Evolutionary conservation across 2,113 vertebrate species (phyloP).

Genomic region (Hemibagrus wyckioides): DNA sequence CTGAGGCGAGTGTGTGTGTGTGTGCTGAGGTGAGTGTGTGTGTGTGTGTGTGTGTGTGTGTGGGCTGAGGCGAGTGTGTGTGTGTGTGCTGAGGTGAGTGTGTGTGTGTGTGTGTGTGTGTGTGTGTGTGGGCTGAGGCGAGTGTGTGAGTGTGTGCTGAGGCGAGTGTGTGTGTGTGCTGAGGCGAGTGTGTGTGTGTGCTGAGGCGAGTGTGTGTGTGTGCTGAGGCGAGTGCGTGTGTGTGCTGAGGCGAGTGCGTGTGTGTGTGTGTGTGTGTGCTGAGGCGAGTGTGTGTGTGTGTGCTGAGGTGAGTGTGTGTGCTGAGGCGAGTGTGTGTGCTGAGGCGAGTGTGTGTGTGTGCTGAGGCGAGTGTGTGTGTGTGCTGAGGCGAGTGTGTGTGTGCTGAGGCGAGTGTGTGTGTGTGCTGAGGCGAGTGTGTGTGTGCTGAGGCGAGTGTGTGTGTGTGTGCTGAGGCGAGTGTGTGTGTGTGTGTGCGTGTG

Average conservation of each 20-base stretch:
- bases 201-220: not conserved
- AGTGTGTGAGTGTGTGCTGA: not conserved
- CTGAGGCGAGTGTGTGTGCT: too few relatives aligned
- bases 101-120: not conserved
- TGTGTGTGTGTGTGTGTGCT: slow-evolving; percentile 1
- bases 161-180: slow-evolving; percentile 13
- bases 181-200: too few relatives aligned
- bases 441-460: slow-evolving; percentile 21
- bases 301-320: too few relatives aligned
- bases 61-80: too few relatives aligned
- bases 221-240: not conserved
- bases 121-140: slow-evolving; percentile 18
- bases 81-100: not conserved
- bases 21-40: too few relatives aligned
- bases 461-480: not conserved
- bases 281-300: slow-evolving; percentile 23
- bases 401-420: not conserved
- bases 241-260: not conserved
- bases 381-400: not conserved
- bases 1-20: slow-evolving; percentile 17
- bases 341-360: too few relatives aligned
- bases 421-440: too few relatives aligned
- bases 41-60: too few relatives aligned
- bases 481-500: too few relatives aligned
- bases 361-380: not conserved